Conservation (phyloP, 2,888 invertebrate genomes). For the Buathra laborator region DNA sequence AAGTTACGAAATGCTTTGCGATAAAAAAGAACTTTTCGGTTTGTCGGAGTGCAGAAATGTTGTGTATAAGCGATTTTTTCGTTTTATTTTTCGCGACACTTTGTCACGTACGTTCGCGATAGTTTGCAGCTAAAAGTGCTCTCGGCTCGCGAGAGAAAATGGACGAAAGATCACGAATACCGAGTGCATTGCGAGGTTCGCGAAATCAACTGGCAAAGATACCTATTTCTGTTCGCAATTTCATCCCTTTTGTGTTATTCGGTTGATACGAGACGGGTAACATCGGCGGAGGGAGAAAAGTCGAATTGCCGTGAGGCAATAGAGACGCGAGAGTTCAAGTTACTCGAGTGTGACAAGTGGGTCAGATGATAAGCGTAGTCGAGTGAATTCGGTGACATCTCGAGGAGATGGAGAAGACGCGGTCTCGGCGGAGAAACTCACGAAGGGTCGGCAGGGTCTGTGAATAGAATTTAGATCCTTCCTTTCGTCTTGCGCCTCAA, state of each 20-base stretch:
- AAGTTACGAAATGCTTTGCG: too few species aligned
- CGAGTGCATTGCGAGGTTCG: too few species aligned
- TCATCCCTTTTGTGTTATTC: not conserved
- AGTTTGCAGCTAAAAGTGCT: too few species aligned
- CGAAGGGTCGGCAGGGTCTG: not conserved
- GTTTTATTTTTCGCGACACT: too few species aligned
- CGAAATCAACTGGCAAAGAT: too few species aligned
- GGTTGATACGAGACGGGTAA: not conserved
- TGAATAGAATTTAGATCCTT: slow-evolving; percentile 39
- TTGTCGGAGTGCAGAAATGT: too few species aligned
- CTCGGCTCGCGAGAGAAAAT: too few species aligned
- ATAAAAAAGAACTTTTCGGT: too few species aligned
- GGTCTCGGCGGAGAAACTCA: not conserved
- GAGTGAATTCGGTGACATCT: slow-evolving; percentile 54
- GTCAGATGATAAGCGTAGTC: slow-evolving; percentile 68
- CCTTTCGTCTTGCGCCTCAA: not conserved
- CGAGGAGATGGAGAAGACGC: not conserved
- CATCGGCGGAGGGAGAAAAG: not conserved
- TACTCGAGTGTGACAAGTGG: slow-evolving; percentile 69
- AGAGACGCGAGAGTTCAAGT: slow-evolving; percentile 54
- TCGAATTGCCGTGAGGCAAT: slow-evolving; percentile 48
- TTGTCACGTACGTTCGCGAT: too few species aligned
- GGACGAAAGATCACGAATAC: too few species aligned
- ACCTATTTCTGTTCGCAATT: not conserved
- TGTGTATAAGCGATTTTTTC: too few species aligned